These are phyloP conservation scores for Aphyosemion australe DNA, from an alignment of 2,113 vertebrate genomes.

Conservation along the genomic window DNA sequence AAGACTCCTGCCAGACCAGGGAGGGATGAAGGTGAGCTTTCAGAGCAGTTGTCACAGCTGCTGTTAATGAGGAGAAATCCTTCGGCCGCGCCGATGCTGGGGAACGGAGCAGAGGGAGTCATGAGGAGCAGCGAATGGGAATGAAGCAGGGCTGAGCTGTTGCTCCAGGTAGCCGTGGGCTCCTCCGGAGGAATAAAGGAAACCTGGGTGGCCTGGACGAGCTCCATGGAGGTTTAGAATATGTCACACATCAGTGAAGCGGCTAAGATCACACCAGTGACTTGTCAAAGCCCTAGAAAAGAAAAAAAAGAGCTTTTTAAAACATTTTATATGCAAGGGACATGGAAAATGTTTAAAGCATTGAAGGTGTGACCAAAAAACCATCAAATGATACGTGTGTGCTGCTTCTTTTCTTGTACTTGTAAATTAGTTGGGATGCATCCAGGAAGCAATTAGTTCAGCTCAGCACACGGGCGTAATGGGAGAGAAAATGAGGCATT, in stretches of 20 bases:
- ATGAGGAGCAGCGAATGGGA: conserved; percentile 16
- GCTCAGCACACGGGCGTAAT: neutral
- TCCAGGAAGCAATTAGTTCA: neutral
- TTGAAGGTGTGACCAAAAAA: no score
- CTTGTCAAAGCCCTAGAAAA: conserved; percentile 21
- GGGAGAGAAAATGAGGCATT: neutral
- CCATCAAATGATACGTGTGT: no score
- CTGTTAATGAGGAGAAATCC: conserved; percentile 19
- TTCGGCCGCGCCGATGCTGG: conserved; percentile 1
- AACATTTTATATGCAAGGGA: neutral
- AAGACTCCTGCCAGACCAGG: conserved; percentile 84
- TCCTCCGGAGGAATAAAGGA: conserved; percentile 28
- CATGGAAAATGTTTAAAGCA: neutral
- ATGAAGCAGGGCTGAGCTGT: conserved; percentile 4
- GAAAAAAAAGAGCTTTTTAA: neutral
- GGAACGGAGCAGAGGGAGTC: conserved; percentile 7
- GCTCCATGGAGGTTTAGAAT: conserved; percentile 48
- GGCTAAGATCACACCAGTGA: conserved; percentile 21
- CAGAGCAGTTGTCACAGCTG: conserved; percentile 56
- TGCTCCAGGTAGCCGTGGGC: conserved; percentile 26
- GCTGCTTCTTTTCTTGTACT: neutral
- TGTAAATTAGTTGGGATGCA: neutral
- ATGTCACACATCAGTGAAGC: neutral
- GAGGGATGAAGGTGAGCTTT: conserved; percentile 33
- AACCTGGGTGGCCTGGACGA: conserved; percentile 47